Conservation (phyloP, 1,140 invertebrate species). For the Procambarus clarkii region DNA sequence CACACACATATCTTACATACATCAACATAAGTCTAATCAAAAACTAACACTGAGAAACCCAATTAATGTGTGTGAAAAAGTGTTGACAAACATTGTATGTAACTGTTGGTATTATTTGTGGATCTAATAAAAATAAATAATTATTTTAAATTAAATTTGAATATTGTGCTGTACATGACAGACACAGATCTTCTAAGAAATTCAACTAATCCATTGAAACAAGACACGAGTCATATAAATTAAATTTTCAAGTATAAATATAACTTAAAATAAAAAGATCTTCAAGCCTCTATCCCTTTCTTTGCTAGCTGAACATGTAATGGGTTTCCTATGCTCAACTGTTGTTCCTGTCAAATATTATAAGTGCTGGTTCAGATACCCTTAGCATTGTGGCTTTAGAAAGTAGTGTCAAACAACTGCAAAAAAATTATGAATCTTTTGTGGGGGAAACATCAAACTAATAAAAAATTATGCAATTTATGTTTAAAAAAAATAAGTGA, state of each 20-base stretch:
- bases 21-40: slow-evolving; percentile 41
- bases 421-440: no score
- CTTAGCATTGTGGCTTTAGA: no score
- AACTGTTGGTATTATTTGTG: not conserved
- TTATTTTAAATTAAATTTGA: not conserved
- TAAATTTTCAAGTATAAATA: not conserved
- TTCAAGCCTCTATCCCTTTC: not conserved
- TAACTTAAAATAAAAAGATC: not conserved
- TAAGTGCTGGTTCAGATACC: no score
- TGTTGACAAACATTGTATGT: slow-evolving; percentile 35
- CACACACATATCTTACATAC: slow-evolving; percentile 39
- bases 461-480: no score
- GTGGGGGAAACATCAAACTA: no score
- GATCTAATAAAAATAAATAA: slow-evolving; percentile 6
- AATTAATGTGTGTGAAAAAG: slow-evolving; percentile 20
- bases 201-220: not conserved
- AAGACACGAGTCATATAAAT: not conserved
- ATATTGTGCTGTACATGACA: not conserved
- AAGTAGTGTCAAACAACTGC: no score
- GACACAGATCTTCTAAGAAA: not conserved
- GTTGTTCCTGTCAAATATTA: no score
- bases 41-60: slow-evolving; percentile 42
- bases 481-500: no score
- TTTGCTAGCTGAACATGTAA: not conserved
- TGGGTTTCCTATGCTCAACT: not conserved